phyloP scores from a whole-genome alignment of 2,888 invertebrate genomes.

The Tetragonula carbonaria region DNA sequence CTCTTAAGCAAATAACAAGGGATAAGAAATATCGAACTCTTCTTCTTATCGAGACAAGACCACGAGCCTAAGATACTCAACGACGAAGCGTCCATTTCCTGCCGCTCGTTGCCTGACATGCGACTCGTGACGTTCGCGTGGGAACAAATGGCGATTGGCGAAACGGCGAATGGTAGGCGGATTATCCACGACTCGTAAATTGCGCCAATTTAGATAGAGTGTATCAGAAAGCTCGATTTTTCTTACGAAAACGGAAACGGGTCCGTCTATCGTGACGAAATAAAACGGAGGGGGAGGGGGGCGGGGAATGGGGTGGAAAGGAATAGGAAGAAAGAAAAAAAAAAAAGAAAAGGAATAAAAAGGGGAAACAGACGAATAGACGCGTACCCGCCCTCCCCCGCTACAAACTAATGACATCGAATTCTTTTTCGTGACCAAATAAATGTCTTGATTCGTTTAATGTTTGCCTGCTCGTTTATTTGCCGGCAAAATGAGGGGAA shows the following conservation, averaged over 20 bases:
- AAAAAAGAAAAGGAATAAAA: slow-evolving; percentile 29
- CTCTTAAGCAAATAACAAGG: background rate
- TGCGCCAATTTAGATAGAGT: slow-evolving; percentile 56
- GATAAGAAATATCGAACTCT: background rate
- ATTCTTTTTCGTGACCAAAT: slow-evolving; percentile 77
- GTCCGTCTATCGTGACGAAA: slow-evolving; percentile 58
- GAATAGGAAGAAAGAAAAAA: slow-evolving; percentile 21
- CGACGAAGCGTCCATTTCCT: background rate
- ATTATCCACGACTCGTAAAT: slow-evolving; percentile 34
- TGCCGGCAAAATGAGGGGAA: slow-evolving; percentile 78
- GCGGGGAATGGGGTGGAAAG: background rate
- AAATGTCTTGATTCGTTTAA: slow-evolving; percentile 80
- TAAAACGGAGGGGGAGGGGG: slow-evolving; percentile 9
- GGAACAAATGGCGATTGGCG: slow-evolving; percentile 20
- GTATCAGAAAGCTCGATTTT: slow-evolving; percentile 45
- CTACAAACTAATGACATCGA: slow-evolving; percentile 74
- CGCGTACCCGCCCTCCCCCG: background rate
- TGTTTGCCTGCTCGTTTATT: slow-evolving; percentile 79
- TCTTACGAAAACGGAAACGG: slow-evolving; percentile 43
- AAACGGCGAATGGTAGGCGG: slow-evolving; percentile 3
- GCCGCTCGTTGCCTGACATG: background rate
- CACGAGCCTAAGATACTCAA: background rate
- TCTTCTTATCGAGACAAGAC: background rate
- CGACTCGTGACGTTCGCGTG: slow-evolving; percentile 22
- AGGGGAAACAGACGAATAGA: slow-evolving; percentile 30